Evolutionary conservation across 1,140 invertebrate genomes (phyloP), one percentile per base, ranked within the genome.

Genomic region (Gonatopus flavifemur): DNA sequence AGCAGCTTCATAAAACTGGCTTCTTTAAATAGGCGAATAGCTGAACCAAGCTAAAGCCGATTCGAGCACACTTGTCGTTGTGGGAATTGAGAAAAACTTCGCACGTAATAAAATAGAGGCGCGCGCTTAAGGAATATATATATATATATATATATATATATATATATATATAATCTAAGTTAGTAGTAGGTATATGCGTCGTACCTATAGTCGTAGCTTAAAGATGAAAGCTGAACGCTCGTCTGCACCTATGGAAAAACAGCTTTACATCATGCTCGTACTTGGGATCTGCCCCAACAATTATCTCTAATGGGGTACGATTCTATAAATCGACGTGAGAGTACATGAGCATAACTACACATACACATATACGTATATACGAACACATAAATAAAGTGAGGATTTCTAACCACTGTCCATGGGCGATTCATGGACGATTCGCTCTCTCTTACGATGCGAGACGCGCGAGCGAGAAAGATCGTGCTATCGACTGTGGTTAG

Each of bases 301-400:
- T 77, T 70, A 77, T 74, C 69, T 67, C 70, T 77, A 77, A 74
- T 76, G 59, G 70, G 55, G 46, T 56, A 62, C 57, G 65, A 70
- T 72, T 70, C 69, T 76, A 76, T 74, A 77, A 76, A 74, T 76
- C 72, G 71, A 67, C 70, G 68, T 72, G n/a, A n/a, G n/a, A n/a
- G n/a, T n/a, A n/a, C n/a, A n/a, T n/a, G n/a, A n/a, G n/a, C n/a
- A n/a, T n/a, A n/a, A n/a, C n/a, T n/a, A n/a, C n/a, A n/a, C n/a
- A n/a, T n/a, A n/a, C n/a, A n/a, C n/a, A n/a, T n/a, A n/a, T n/a
- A n/a, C n/a, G n/a, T n/a, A n/a, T n/a, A n/a, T n/a, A n/a, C n/a
- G n/a, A n/a, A n/a, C n/a, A n/a, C n/a, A n/a, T n/a, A n/a, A n/a
- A n/a, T n/a, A n/a, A n/a, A n/a, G n/a, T n/a, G n/a, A n/a, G n/a